Conservation (phyloP, 2,797 vertebrate species). For the Cryptoprocta ferox region DNA sequence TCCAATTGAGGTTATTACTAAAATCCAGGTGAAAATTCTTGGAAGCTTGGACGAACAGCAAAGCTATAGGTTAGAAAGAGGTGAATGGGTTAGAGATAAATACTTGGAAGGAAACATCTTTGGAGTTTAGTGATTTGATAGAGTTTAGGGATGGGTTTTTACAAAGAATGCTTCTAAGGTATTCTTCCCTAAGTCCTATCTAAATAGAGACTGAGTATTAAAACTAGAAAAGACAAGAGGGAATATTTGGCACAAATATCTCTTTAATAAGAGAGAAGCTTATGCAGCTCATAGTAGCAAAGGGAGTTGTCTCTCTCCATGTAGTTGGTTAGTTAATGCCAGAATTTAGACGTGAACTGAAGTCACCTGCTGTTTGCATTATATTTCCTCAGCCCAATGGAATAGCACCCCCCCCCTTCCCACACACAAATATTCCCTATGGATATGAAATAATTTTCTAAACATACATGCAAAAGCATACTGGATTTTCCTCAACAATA, state of each 20-base stretch:
- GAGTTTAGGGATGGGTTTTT: not conserved
- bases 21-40: not conserved
- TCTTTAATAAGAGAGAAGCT: not conserved
- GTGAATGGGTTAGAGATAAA: not conserved
- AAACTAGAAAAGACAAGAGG: not conserved
- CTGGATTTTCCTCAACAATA: not conserved
- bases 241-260: not conserved
- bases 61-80: not conserved
- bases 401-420: not conserved
- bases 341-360: not conserved
- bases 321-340: not conserved
- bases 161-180: not conserved
- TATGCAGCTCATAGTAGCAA: not conserved
- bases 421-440: not conserved
- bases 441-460: slow-evolving; percentile 9
- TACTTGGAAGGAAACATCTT: not conserved
- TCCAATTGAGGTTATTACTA: not conserved
- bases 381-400: not conserved
- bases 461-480: not conserved
- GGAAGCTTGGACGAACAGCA: not conserved
- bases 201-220: not conserved
- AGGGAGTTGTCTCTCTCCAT: not conserved
- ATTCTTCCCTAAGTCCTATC: not conserved
- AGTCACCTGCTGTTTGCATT: not conserved
- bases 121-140: not conserved